Evolutionary conservation across 2,797 vertebrate species (phyloP), one percentile per base, ranked within the genome.

Genomic region (Gymnothorax javanicus): DNA sequence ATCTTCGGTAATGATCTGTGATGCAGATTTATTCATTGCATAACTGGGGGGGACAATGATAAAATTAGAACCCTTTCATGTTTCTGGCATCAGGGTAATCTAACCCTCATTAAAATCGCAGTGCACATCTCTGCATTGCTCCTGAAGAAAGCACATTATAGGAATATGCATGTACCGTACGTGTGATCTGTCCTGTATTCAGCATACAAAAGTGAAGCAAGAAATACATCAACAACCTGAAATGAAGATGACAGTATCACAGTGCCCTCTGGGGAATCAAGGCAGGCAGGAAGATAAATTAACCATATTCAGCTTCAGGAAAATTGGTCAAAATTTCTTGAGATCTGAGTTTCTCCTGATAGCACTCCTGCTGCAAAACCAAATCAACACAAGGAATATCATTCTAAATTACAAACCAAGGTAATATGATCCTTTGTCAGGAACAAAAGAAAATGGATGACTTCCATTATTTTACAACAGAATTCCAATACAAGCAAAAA

Each of bases 31-130:
- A 23, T 25, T 69, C n/a, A 69, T 69, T 69, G 64, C 64, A 25
- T 69, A 69, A 69, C 64, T 69, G 8, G 17, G 25, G 9, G 17
- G 25, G 25, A 69, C n/a, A 43, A 23, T 2, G 25, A 69, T n/a
- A 25, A 69, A 69, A n/a, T 0, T 64, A 8, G 25, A 69, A 69
- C 11, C 64, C 64, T 69, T 69, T 69, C 64, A 69, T 69, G 64
- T 69, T 69, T 69, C 64, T 25, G 25, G 3, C 64, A 8, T 69
- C 64, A 69, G 64, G 64, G 23, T 69, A 25, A 69, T 69, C 23
- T 69, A 69, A 69, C 25, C 64, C 64, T 69, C 64, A 69, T 69
- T 69, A 69, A 69, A 69, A 69, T 69, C n/a, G n/a, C n/a, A 69
- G 25, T 11, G 25, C n/a, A 69, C n/a, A 69, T 69, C n/a, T 23